Base-by-base conservation (phyloP, 2,888 invertebrate species). In the Parasteatoda lunata region DNA sequence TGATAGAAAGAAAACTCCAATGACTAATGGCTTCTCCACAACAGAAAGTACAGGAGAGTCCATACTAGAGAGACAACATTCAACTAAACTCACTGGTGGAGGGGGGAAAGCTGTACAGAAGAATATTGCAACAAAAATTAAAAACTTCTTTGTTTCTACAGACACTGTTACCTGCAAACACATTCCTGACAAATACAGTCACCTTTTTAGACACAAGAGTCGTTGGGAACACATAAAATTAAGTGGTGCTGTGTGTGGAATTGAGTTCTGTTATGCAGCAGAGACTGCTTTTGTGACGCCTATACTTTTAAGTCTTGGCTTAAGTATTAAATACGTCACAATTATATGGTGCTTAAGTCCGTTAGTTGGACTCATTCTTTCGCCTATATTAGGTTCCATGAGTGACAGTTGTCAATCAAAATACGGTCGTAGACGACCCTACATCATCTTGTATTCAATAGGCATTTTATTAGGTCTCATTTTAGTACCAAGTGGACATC, bases 221-320 rank as follows among this genome's bases (percentile, higher is more conserved):
- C 45, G 75, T 30, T 92, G 93, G 76, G 97, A 98, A 92, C 92
- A 98, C 90, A 94, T 97, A 89, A 94, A 97, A 8, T 95, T 98
- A 89, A 98, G 97, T 45, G 96, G 97, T 0, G 97, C 97, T 0
- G 98, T 98, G 0, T 98, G 97, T 96, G 98, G 98, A 2, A 98
- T 98, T 84, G 98, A 98, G 92, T 97, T 98, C 92, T 97, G 98
- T 0, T 98, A 98, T 91, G 97, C 98, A 0, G 98, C 98, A 0
- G 98, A 98, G 93, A 98, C 98, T 0, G 98, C 98, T 0, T 98
- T 98, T 92, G 98, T 98, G 0, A 98, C 97, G 0, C 98, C 98
- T 2, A 97, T 97, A 0, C 93, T 98, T 13, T 94, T 98, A 4
- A 96, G 97, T 93, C 96, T 98, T 89, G 92, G 98, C 6, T 96